Percentiles rank a stretch among this genome's conserved stretches.
Evolutionary conservation across 2,797 vertebrate species (phyloP).

Genomic region (Babyrousa celebensis): DNA sequence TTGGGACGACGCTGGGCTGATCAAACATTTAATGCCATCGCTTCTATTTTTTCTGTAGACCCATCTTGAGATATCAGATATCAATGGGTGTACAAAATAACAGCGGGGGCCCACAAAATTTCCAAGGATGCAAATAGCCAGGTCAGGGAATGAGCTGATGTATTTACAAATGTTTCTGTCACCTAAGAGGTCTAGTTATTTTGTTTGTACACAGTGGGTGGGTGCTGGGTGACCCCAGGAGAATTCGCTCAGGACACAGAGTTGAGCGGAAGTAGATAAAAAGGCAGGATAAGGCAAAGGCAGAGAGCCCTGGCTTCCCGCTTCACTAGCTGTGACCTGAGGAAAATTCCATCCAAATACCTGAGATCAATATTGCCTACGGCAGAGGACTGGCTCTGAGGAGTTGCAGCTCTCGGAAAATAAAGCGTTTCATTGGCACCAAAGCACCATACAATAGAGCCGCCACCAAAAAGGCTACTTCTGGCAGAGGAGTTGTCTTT

Average conservation of each 20-base stretch:
- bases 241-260: fast-evolving
- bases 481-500: background rate
- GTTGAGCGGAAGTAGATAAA: background rate
- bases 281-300: background rate
- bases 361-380: fast-evolving
- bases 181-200: background rate
- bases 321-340: background rate
- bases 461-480: background rate
- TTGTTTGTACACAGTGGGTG: background rate
- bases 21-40: background rate
- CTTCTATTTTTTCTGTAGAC: background rate
- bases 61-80: background rate
- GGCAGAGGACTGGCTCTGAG: fast-evolving
- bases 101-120: background rate
- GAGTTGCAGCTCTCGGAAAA: background rate
- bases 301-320: background rate
- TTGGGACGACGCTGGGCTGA: background rate
- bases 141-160: background rate
- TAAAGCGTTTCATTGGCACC: background rate
- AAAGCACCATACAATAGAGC: background rate
- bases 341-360: background rate
- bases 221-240: background rate
- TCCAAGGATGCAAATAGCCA: background rate
- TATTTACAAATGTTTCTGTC: background rate
- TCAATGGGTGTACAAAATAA: background rate